Evolutionary conservation across 2,888 invertebrate genomes (phyloP).

Genomic region (Carpatolechia fugitivella): DNA sequence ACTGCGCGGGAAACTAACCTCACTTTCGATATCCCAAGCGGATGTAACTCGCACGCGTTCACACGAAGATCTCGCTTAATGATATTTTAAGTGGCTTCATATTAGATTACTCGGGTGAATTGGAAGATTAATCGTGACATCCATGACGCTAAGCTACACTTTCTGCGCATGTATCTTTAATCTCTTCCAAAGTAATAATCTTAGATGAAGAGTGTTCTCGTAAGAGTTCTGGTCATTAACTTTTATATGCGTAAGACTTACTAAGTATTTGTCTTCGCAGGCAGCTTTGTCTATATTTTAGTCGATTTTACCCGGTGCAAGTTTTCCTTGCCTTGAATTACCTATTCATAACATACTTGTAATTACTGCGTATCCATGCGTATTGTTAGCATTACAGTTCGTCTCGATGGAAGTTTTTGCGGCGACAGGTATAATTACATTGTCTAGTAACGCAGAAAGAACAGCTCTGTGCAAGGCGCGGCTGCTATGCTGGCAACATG

Average conservation of each 20-base stretch:
- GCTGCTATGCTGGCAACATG: constrained; percentile 39
- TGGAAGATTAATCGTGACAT: constrained; percentile 6
- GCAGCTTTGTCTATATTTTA: not conserved
- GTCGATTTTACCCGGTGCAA: not conserved
- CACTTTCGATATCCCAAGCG: constrained; percentile 60
- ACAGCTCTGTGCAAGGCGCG: constrained; percentile 39
- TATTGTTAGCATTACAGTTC: constrained; percentile 4
- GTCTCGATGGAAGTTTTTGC: constrained; percentile 10
- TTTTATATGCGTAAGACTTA: not conserved
- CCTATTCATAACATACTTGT: not conserved
- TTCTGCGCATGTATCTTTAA: constrained; percentile 5
- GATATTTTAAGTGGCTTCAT: constrained; percentile 7
- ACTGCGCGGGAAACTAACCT: constrained; percentile 52
- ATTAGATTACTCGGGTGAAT: constrained; percentile 4
- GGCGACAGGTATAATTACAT: constrained; percentile 38
- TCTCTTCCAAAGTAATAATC: constrained; percentile 3
- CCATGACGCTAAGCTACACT: constrained; percentile 1
- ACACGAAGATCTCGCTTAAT: constrained; percentile 7
- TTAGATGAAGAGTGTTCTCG: not conserved
- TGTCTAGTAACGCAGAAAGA: constrained; percentile 57
- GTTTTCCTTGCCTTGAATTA: not conserved
- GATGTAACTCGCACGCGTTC: constrained; percentile 36
- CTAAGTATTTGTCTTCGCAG: not conserved
- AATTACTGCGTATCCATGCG: not conserved
- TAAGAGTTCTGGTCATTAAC: constrained; percentile 5